Conservation (phyloP, 2,888 invertebrate genomes). For the Melanchra persicariae region DNA sequence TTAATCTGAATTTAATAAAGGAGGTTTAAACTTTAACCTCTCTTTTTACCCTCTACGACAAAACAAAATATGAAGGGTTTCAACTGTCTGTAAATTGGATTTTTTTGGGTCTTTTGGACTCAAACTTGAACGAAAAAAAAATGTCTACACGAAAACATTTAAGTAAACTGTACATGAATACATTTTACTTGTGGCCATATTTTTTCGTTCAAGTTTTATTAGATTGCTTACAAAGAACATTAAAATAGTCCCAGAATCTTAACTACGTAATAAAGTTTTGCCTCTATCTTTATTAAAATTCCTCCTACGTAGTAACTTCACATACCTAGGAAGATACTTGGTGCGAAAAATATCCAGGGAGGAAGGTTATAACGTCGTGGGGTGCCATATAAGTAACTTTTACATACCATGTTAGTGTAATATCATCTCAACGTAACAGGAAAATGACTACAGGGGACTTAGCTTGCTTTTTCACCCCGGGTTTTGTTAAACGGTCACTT, state of each 20-base stretch:
- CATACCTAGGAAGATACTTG: not conserved
- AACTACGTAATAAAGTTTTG: not conserved
- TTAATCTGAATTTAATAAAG: conserved; percentile 1
- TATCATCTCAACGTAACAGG: not conserved
- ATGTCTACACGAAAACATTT: no score
- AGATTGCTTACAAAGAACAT: not conserved
- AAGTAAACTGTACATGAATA: no score
- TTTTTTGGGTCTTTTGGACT: no score
- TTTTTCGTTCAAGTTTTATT: no score
- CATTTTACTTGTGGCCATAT: no score
- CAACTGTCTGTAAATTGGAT: not conserved
- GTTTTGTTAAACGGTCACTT: not conserved
- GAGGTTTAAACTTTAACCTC: not conserved
- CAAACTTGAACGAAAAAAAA: no score
- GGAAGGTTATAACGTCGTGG: not conserved
- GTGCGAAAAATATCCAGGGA: not conserved
- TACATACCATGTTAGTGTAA: conserved; percentile 2
- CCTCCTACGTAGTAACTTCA: conserved; percentile 1
- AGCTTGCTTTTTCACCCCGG: not conserved
- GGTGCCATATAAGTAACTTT: conserved; percentile 12
- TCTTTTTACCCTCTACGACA: no score
- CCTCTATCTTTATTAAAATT: not conserved
- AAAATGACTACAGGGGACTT: conserved; percentile 2
- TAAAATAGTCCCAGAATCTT: not conserved
- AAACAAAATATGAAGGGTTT: not conserved